Conservation (phyloP, 1,140 invertebrate species). For the Lethocerus indicus region DNA sequence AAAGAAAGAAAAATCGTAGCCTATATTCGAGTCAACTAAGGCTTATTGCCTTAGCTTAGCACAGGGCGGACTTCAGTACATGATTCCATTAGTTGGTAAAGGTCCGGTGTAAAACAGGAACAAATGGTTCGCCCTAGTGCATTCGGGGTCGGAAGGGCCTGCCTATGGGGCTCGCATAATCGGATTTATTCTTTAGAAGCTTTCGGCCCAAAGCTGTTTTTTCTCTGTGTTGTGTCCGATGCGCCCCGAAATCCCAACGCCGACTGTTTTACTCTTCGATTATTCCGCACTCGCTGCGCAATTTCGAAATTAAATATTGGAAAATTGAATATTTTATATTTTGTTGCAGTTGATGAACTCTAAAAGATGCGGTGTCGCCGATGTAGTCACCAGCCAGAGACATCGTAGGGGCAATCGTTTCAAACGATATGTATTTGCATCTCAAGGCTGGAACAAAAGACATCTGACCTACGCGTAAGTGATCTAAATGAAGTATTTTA, state of each 20-base stretch:
- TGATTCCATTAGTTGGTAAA: too few relatives aligned
- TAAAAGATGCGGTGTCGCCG: constrained; percentile 44
- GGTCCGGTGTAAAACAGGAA: too few relatives aligned
- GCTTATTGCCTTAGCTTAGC: too few relatives aligned
- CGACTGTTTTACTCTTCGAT: background rate
- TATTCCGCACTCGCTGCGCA: background rate
- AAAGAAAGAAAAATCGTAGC: too few relatives aligned
- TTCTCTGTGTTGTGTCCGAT: too few relatives aligned
- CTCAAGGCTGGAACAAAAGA: constrained; percentile 40
- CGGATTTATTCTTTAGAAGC: too few relatives aligned
- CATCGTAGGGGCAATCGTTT: constrained; percentile 17
- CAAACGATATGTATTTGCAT: constrained; percentile 36
- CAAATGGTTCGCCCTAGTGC: too few relatives aligned
- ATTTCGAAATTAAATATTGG: constrained; percentile 5
- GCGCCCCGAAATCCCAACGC: background rate
- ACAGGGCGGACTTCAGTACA: too few relatives aligned
- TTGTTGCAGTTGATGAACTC: constrained; percentile 35
- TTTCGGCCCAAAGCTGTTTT: too few relatives aligned
- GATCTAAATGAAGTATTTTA: background rate
- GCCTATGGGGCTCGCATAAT: too few relatives aligned
- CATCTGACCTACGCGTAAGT: constrained; percentile 40
- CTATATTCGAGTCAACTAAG: too few relatives aligned
- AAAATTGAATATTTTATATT: background rate
- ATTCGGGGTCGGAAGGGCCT: too few relatives aligned
- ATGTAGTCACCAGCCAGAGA: constrained; percentile 24